Percentiles rank a stretch among this genome's conserved stretches.
phyloP scores from a whole-genome alignment of 2,797 vertebrate species.

The Platalea minor region DNA sequence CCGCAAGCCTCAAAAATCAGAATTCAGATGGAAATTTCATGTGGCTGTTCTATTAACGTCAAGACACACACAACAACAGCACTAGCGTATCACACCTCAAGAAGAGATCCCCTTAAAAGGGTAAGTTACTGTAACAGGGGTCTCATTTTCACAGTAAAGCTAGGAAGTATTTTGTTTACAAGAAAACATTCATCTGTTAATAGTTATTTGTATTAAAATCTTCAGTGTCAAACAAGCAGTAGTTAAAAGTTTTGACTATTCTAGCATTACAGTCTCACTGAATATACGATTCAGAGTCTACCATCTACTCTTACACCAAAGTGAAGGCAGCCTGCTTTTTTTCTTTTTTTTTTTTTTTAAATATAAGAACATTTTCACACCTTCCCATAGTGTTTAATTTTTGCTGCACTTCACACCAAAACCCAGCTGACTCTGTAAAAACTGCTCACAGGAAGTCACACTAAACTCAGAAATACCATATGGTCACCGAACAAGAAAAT shows the following conservation, averaged over 20 bases:
- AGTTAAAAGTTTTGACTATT: background rate
- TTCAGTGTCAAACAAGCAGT: background rate
- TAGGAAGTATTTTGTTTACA: background rate
- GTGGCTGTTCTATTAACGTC: background rate
- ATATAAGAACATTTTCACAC: slow-evolving; percentile 8
- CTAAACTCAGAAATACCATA: slow-evolving; percentile 53
- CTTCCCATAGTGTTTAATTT: slow-evolving; percentile 28
- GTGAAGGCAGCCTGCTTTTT: background rate
- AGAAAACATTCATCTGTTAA: background rate
- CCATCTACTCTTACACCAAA: background rate
- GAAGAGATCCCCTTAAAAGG: background rate
- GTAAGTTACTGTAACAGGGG: background rate
- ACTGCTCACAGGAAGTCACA: slow-evolving; percentile 33
- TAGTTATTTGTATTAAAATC: background rate
- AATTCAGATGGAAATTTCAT: background rate
- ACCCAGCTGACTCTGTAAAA: slow-evolving; percentile 42
- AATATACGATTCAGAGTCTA: background rate
- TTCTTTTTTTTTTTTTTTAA: background rate
- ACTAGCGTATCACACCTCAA: background rate
- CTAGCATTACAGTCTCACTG: background rate
- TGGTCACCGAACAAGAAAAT: slow-evolving; percentile 5
- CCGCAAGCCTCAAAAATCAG: background rate
- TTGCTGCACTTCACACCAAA: slow-evolving; percentile 32
- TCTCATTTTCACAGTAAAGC: background rate
- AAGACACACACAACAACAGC: background rate